Conservation (phyloP, 2,113 vertebrate genomes). For the Pelecanoides urinatrix region DNA sequence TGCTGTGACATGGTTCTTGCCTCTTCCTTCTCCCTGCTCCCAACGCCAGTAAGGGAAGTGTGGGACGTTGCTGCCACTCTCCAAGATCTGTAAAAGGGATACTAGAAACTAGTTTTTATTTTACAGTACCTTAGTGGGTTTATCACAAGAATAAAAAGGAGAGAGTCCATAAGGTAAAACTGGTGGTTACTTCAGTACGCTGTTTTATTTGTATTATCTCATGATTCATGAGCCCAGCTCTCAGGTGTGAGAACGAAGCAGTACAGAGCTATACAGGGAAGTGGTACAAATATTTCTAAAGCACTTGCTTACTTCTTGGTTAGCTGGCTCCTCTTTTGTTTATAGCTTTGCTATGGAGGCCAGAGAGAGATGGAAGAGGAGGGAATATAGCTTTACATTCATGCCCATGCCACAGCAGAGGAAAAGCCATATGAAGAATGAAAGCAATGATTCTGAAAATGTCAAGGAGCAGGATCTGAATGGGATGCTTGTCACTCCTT, state of each 20-base stretch:
- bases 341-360: background rate
- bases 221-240: background rate
- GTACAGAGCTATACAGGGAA: background rate
- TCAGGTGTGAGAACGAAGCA: background rate
- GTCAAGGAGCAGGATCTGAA: background rate
- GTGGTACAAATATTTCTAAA: background rate
- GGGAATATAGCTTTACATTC: background rate
- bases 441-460: background rate
- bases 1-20: background rate
- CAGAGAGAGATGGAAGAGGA: background rate
- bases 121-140: background rate
- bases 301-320: background rate
- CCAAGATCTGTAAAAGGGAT: background rate
- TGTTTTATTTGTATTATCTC: background rate
- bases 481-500: background rate
- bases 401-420: background rate
- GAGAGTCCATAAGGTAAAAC: background rate
- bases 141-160: background rate
- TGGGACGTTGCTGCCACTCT: rapidly evolving
- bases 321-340: background rate
- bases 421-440: background rate
- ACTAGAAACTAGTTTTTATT: background rate
- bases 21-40: background rate
- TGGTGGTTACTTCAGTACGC: background rate
- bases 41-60: background rate